Base-by-base conservation (phyloP, 2,888 invertebrate genomes). In the Cheilosia pagana region DNA sequence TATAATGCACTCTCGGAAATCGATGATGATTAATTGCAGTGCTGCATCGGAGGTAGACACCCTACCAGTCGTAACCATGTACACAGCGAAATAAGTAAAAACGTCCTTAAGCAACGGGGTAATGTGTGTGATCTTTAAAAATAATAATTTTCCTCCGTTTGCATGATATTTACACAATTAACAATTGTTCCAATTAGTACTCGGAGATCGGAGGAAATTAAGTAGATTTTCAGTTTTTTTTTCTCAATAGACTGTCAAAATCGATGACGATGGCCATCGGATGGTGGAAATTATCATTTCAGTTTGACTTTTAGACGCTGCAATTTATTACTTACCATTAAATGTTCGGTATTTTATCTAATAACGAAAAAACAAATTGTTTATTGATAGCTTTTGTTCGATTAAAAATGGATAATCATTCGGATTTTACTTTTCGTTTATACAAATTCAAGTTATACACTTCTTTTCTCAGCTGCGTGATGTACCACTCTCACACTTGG, bases 401-500 rank as follows among this genome's bases (percentile, higher is more conserved):
- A 31, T 12, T 28, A 5, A 48, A 23, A 45, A 55, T 23, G 52
- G 10, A 19, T 23, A 19, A 10, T 8, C 3, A 52, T 21, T 28
- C 7, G n/a, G 45, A 2, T 35, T 45, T 39, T 71, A 16, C 7
- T 63, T 74, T 68, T 62, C 28, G 31, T 55, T 74, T 77, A 55
- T 74, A 35, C 43, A 28, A 31, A 59, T 2, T 53, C 43, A 25
- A 63, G 35, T 59, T 63, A 8, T 55, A 48, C 12, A 14, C 21
- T 23, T 23, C 23, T 71, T 78, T 78, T 71, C 71, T 85, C 85
- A 85, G 85, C 75, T 85, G 81, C 79, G 79, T 79, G 75, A 85
- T 60, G 75, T 74, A 75, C 25, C 39, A 74, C 63, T 12, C 50
- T 19, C 71, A 68, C 57, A 74, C 72, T 72, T 35, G 5, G 28